phyloP scores from a whole-genome alignment of 2,797 vertebrate species.

The Pipistrellus nathusii region DNA sequence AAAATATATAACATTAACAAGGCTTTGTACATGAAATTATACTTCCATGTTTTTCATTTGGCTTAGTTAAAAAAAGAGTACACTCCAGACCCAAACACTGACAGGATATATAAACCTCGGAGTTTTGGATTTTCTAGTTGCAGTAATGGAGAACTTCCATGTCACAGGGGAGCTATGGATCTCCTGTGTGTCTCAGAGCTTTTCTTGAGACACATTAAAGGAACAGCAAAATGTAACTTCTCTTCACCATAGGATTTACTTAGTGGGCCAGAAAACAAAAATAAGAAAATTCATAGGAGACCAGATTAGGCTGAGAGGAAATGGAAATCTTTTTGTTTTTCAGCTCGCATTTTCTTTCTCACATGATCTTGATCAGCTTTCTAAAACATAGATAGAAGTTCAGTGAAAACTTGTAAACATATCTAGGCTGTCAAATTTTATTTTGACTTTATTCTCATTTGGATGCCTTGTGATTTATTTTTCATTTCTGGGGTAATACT shows the following conservation, averaged over 20 bases:
- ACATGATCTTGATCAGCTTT: slow-evolving; percentile 89
- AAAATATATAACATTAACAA: slow-evolving; percentile 5
- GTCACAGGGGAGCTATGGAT: slow-evolving; percentile 82
- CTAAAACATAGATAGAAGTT: slow-evolving; percentile 86
- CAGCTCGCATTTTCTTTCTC: slow-evolving; percentile 87
- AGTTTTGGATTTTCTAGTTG: slow-evolving; percentile 74
- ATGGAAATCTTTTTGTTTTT: slow-evolving; percentile 85
- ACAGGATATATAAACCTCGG: slow-evolving; percentile 57
- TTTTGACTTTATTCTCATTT: not conserved
- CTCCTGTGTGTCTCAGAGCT: slow-evolving; percentile 82
- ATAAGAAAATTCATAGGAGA: slow-evolving; percentile 94
- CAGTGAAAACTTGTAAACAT: slow-evolving; percentile 87
- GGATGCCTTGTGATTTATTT: not conserved
- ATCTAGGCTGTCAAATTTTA: slow-evolving; percentile 87
- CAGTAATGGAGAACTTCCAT: slow-evolving; percentile 75
- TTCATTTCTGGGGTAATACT: slow-evolving; percentile 16
- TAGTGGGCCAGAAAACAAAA: slow-evolving; percentile 92
- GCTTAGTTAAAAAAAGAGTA: slow-evolving; percentile 21
- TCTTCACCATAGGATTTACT: slow-evolving; percentile 91
- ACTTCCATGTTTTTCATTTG: slow-evolving; percentile 19
- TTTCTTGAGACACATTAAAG: slow-evolving; percentile 87
- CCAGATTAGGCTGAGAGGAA: slow-evolving; percentile 90
- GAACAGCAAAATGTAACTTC: slow-evolving; percentile 87
- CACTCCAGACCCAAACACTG: slow-evolving; percentile 63
- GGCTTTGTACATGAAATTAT: slow-evolving; percentile 29